Conservation (phyloP, 2,113 vertebrate species). For the Orcinus orca region DNA sequence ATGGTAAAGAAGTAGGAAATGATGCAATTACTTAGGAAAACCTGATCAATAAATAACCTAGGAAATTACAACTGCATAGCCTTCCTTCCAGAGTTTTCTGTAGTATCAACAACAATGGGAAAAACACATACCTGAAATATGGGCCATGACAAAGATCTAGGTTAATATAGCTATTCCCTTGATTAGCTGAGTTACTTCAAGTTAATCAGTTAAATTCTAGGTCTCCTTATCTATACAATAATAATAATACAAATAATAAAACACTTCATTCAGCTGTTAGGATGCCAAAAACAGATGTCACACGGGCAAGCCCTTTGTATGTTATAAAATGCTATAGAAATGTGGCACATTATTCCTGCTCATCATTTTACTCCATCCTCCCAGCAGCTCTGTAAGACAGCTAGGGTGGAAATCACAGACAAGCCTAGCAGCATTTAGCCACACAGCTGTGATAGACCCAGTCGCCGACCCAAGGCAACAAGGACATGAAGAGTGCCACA, state of each 20-base stretch:
- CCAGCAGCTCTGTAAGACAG: not conserved
- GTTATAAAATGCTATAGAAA: not conserved
- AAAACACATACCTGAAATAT: not conserved
- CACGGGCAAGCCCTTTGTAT: not conserved
- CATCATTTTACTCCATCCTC: not conserved
- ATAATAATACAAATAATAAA: not conserved
- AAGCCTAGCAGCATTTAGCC: not conserved
- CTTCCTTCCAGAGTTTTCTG: not conserved
- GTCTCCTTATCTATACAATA: not conserved
- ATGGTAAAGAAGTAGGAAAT: not conserved
- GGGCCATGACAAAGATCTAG: not conserved
- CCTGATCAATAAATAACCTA: not conserved
- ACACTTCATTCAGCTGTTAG: not conserved
- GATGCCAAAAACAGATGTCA: not conserved
- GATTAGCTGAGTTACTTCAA: not conserved
- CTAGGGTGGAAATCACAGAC: not conserved
- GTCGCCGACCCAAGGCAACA: not conserved
- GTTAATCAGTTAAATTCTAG: not conserved
- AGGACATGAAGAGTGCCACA: too few relatives aligned
- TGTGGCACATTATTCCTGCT: not conserved
- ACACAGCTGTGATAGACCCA: not conserved
- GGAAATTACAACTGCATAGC: not conserved
- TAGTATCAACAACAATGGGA: not conserved
- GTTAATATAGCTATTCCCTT: not conserved
- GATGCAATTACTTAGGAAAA: not conserved